These are phyloP conservation scores for Apis cerana DNA, from an alignment of 1,140 invertebrate species.

Conservation along the genomic window DNA sequence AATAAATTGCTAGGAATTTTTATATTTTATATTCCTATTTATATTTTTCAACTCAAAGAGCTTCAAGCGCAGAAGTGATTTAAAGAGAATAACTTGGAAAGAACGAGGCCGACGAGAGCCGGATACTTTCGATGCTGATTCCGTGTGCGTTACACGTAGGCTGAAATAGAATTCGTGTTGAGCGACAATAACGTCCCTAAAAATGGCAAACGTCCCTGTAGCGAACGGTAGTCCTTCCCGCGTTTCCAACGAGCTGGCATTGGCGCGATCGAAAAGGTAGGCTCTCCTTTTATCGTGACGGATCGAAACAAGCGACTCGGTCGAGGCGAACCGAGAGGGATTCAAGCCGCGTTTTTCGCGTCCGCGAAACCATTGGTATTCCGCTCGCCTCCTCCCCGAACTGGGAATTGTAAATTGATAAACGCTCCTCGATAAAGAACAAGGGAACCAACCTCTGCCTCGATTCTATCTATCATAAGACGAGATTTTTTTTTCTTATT, in stretches of 20 bases:
- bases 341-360: slow-evolving; percentile 43
- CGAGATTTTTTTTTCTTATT: too few relatives aligned
- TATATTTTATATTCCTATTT: too few relatives aligned
- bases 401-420: slow-evolving; percentile 52
- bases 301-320: slow-evolving; percentile 13
- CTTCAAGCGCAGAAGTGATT: too few relatives aligned
- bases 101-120: too few relatives aligned
- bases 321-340: slow-evolving; percentile 10
- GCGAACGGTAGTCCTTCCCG: background rate
- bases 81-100: too few relatives aligned
- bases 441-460: background rate
- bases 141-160: background rate
- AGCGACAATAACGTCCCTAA: slow-evolving; percentile 16
- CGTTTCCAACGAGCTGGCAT: slow-evolving; percentile 27
- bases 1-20: too few relatives aligned
- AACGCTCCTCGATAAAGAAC: slow-evolving; percentile 37
- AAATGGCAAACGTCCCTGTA: slow-evolving; percentile 33
- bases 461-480: slow-evolving; percentile 21
- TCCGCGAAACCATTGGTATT: slow-evolving; percentile 36
- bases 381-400: slow-evolving; percentile 26
- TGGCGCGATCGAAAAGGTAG: slow-evolving; percentile 31
- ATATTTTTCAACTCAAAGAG: too few relatives aligned
- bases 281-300: slow-evolving; percentile 43
- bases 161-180: background rate
- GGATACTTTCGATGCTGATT: background rate